Evolutionary conservation across 2,888 invertebrate genomes (phyloP).

Genomic region (Entomobrya multifasciata): DNA sequence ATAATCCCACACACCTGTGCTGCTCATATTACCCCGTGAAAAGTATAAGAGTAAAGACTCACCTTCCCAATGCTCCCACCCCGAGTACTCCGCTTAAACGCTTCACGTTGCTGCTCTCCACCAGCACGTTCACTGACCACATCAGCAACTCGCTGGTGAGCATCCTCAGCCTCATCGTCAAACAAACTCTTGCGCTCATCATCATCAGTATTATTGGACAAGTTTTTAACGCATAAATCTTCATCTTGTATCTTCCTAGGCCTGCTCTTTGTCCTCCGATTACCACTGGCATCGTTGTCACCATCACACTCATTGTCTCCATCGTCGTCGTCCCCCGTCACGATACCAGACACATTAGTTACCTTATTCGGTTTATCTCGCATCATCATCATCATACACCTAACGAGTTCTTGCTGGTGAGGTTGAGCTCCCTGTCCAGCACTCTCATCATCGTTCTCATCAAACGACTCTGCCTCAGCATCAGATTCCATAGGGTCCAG

Average conservation of each 20-base stretch:
- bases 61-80: constrained; percentile 35
- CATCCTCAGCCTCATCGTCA: neutral
- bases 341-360: constrained; percentile 1
- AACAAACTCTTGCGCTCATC: neutral
- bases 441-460: constrained; percentile 23
- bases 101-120: neutral
- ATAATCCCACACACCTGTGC: no score
- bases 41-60: no score
- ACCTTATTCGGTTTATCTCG: constrained; percentile 63
- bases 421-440: constrained; percentile 33
- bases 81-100: neutral
- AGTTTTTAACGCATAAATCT: constrained; percentile 38
- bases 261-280: constrained; percentile 14
- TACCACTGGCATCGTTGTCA: neutral
- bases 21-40: no score
- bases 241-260: neutral
- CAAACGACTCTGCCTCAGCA: constrained; percentile 18
- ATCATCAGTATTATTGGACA: constrained; percentile 49
- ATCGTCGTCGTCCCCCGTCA: neutral
- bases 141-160: neutral
- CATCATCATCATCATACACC: constrained; percentile 65
- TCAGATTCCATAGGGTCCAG: neutral
- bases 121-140: neutral
- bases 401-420: constrained; percentile 56
- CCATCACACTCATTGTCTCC: no score